phyloP scores from a whole-genome alignment of 2,113 vertebrate species.

The Hyaena hyaena region DNA sequence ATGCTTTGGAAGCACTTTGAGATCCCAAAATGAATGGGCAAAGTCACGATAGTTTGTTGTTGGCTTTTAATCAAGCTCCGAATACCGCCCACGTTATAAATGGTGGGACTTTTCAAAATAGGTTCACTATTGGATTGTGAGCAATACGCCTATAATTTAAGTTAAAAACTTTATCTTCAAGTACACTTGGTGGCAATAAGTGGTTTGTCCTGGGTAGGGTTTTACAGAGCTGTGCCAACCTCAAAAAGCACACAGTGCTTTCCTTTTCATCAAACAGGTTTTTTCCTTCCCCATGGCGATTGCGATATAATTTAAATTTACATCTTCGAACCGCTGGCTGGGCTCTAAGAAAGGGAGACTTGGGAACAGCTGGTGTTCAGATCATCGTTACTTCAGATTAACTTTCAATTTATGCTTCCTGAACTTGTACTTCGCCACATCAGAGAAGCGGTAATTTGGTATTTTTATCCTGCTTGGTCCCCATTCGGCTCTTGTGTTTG shows the following conservation, averaged over 20 bases:
- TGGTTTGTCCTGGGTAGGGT: constrained; percentile 68
- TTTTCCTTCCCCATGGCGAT: background rate
- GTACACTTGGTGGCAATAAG: constrained; percentile 80
- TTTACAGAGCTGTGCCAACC: constrained; percentile 62
- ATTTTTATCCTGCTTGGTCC: background rate
- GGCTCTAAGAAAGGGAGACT: constrained; percentile 29
- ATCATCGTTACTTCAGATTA: constrained; percentile 49
- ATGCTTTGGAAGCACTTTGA: constrained; percentile 56
- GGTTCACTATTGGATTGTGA: constrained; percentile 10
- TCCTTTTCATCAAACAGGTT: background rate
- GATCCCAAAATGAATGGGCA: constrained; percentile 56
- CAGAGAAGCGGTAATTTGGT: background rate
- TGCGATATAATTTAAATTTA: background rate
- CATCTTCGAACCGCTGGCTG: constrained; percentile 59
- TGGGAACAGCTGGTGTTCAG: constrained; percentile 62
- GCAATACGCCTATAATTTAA: constrained; percentile 46
- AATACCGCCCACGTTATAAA: constrained; percentile 44
- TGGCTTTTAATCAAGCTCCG: constrained; percentile 44
- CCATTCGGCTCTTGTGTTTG: background rate
- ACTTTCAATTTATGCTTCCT: constrained; percentile 39
- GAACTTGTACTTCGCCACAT: constrained; percentile 27
- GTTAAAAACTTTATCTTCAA: constrained; percentile 83
- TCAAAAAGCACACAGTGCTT: constrained; percentile 52
- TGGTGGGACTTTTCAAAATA: constrained; percentile 41
- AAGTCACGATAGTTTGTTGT: background rate